phyloP scores from a whole-genome alignment of 1,140 invertebrate genomes.

The Schlechtendalia chinensis region DNA sequence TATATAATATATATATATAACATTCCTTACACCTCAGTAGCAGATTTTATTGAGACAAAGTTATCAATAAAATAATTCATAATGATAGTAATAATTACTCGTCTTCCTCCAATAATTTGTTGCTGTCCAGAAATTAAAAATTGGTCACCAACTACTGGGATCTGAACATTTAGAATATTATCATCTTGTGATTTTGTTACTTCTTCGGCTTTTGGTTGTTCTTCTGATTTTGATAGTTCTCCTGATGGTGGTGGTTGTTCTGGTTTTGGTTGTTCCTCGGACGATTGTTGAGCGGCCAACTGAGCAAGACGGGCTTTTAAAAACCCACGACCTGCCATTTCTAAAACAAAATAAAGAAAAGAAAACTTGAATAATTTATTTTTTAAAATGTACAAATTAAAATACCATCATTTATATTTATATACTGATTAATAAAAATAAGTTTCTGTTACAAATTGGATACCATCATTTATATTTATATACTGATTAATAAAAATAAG shows the following conservation, averaged over 20 bases:
- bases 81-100: conserved; percentile 38
- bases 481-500: too few relatives aligned
- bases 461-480: too few relatives aligned
- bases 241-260: neutral
- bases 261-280: neutral
- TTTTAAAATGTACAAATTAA: too few relatives aligned
- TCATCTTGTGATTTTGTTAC: neutral
- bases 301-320: conserved; percentile 13
- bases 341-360: neutral
- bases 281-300: neutral
- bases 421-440: too few relatives aligned
- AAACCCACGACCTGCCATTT: conserved; percentile 34
- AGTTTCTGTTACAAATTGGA: too few relatives aligned
- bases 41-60: too few relatives aligned
- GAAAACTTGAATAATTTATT: too few relatives aligned
- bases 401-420: too few relatives aligned
- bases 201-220: neutral
- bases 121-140: neutral
- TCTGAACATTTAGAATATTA: neutral
- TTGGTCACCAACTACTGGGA: neutral
- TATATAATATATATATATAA: too few relatives aligned
- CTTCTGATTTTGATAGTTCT: neutral
- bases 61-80: too few relatives aligned
- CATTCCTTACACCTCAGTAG: too few relatives aligned
- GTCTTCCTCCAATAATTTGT: conserved; percentile 21